phyloP scores from a whole-genome alignment of 2,797 vertebrate genomes.

The Xenopus petersii region DNA sequence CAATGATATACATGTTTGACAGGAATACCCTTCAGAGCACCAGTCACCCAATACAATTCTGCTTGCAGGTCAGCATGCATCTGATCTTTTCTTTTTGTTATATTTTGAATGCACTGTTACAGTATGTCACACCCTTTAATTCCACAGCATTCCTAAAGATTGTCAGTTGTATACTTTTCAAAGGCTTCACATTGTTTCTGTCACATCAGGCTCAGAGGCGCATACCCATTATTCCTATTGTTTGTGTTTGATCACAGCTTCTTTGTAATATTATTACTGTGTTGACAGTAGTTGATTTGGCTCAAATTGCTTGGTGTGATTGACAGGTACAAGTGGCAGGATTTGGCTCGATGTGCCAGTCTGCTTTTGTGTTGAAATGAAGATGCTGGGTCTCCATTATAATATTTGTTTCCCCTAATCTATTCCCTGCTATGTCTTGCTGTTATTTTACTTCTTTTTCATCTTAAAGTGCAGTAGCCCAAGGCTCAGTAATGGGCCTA shows the following conservation, averaged over 20 bases:
- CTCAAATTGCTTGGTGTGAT: conserved; percentile 15
- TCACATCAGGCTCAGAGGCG: not conserved
- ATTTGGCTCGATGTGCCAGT: not conserved
- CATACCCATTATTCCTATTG: conserved; percentile 14
- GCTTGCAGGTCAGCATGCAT: not conserved
- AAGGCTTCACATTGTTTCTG: conserved; percentile 5
- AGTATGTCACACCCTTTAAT: not conserved
- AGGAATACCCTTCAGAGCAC: not conserved
- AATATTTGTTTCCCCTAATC: too few relatives aligned
- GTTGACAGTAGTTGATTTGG: conserved; percentile 14
- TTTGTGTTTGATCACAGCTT: conserved; percentile 9
- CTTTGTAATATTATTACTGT: conserved; percentile 27
- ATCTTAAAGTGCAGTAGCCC: too few relatives aligned
- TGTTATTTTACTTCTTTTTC: too few relatives aligned
- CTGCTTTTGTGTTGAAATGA: not conserved
- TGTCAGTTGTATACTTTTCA: conserved; percentile 13
- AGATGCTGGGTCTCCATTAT: not conserved
- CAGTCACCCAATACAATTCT: not conserved
- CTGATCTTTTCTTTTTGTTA: not conserved
- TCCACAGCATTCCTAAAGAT: conserved; percentile 6
- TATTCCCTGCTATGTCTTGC: too few relatives aligned
- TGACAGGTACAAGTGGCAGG: conserved; percentile 21
- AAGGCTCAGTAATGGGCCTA: too few relatives aligned
- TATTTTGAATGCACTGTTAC: not conserved
- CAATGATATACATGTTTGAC: not conserved